Conservation (phyloP, 2,888 invertebrate genomes). For the Chaetoderma sp. region DNA sequence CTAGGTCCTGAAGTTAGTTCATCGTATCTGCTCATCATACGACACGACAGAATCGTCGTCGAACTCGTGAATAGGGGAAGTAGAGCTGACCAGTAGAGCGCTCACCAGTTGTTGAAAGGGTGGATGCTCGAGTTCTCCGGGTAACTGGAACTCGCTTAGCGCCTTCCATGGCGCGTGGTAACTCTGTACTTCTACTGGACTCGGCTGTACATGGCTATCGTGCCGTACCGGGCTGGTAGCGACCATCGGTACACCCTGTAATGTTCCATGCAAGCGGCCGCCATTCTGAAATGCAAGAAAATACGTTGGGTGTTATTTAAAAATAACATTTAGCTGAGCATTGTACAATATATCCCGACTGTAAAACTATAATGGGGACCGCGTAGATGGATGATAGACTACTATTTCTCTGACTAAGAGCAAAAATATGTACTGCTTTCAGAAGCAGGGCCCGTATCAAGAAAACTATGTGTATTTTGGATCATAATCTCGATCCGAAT, state of each 20-base stretch:
- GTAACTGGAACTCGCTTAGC: conserved; percentile 93
- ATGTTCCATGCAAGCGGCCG: conserved; percentile 78
- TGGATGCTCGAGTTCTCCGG: conserved; percentile 91
- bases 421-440: no score
- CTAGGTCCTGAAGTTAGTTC: no score
- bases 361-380: no score
- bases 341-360: no score
- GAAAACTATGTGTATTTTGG: no score
- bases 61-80: conserved; percentile 54
- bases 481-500: no score
- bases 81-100: conserved; percentile 59
- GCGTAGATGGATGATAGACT: no score
- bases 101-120: conserved; percentile 97
- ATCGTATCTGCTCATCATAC: conserved; percentile 59
- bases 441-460: no score
- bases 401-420: no score
- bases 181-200: conserved; percentile 88
- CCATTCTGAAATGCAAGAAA: conserved; percentile 83
- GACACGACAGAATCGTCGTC: conserved; percentile 65
- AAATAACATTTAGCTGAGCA: no score
- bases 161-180: conserved; percentile 97
- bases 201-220: conserved; percentile 66
- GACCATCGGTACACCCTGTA: conserved; percentile 98
- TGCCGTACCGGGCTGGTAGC: conserved; percentile 82
- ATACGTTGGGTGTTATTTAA: conserved; percentile 15